Evolutionary conservation across 2,797 vertebrate species (phyloP), one percentile per base, ranked within the genome.

Genomic region (Pteropus rufus): DNA sequence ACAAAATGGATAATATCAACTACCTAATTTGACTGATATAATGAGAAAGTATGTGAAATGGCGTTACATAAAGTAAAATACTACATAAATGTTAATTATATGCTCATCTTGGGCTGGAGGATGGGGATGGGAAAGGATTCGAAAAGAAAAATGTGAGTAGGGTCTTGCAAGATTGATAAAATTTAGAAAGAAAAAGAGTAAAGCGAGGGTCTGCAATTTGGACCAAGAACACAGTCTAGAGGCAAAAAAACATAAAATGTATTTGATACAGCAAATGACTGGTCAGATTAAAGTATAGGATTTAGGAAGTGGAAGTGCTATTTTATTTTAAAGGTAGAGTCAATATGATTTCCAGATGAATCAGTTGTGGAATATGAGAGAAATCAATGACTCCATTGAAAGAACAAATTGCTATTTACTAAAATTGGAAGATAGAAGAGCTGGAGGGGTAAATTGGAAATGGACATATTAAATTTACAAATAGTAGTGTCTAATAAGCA

Each of bases 401-500:
- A 95, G 46, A 95, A 86, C 15, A 26, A 93, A 80, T 1, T 95
- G 58, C 29, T 89, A 72, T 70, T 95, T 91, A 93, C 31, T 88
- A 80, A 91, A 93, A 93, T n/a, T 34, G 87, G 44, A 86, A 56
- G n/a, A 67, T 5, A 36, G 26, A 60, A 77, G 19, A 89, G 24
- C 34, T 36, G n/a, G 14, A 60, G 6, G 34, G 4, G 10, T 49
- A 49, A 49, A 49, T 49, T 16, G 49, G 49, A 49, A 49, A 49
- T 5, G 49, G 49, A 49, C 49, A 49, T 49, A 49, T 49, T 49
- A 85, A 91, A 64, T 46, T 79, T 91, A 65, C 5, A 39, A 73
- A 89, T 76, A n/a, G 79, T 58, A 91, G 87, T 84, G 54, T 75
- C 49, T 87, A 75, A 31, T 34, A 75, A 29, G 36, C 41, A 76